Base-by-base conservation (phyloP, 2,113 vertebrate species). In the Engraulis encrasicolus region DNA sequence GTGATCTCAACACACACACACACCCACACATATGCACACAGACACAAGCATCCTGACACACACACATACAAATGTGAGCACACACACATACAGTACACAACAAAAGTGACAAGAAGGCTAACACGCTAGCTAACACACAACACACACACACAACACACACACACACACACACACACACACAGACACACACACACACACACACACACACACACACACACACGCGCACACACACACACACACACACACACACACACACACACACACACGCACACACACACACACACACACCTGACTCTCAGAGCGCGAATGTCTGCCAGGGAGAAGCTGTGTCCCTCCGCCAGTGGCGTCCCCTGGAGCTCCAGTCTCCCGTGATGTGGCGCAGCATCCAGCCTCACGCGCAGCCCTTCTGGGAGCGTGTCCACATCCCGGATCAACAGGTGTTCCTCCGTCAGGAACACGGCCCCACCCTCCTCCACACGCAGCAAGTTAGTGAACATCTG, bases 401-500 rank as follows among this genome's bases (percentile, higher is more conserved):
- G 91, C 0, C 48, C 80, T 48, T 91, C 92, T 54, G 89, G 87
- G 2, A 50, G 88, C 15, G 90, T 96, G 91, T 96, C 95, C 54
- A 80, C 79, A 84, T 96, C 95, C 19, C 74, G 85, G 61, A 95
- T 91, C 89, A 94, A 81, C 49, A 96, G 86, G 84, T 95, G 93
- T 45, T 95, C 92, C 84, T 90, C 90, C 0, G 91, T 94, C 78
- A 95, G 54, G 1, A 96, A 94, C 85, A 83, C 91, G 0, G 38
- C 86, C 0, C 90, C 86, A 0, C 91, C 93, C 86, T 94, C 93
- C 83, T 96, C 95, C 83, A 92, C 91, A 74, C 89, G 93, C 61
- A 96, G 88, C 31, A 93, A 84, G 90, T 94, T 94, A 79, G 90
- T 95, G 89, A 95, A 96, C 77, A 94, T 93, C 95, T 96, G 89